Percentiles rank a stretch among this genome's conserved stretches.
Conservation (phyloP, 1,140 invertebrate species). For the Dendroctonus valens region DNA sequence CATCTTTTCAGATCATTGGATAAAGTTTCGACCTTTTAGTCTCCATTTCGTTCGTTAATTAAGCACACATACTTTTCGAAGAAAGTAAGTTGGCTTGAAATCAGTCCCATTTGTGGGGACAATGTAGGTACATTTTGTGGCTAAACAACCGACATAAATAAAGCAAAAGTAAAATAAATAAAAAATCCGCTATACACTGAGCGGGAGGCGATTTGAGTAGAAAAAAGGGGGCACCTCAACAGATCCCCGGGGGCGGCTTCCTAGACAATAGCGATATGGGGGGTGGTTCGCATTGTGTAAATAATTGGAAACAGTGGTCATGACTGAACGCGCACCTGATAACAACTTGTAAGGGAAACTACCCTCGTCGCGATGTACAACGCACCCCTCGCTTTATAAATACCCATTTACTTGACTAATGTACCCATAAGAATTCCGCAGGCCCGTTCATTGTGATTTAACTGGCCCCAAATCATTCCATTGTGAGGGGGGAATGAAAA, state of each 20-base stretch:
- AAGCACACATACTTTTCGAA: too few species aligned
- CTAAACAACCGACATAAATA: too few species aligned
- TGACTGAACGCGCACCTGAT: conserved; percentile 45
- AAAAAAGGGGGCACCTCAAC: conserved; percentile 12
- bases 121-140: too few species aligned
- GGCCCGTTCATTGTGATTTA: conserved; percentile 37
- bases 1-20: too few species aligned
- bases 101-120: too few species aligned
- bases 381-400: conserved; percentile 40
- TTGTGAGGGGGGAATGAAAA: conserved; percentile 26
- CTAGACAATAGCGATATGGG: conserved; percentile 36
- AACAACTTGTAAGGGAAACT: conserved; percentile 44
- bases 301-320: conserved; percentile 47
- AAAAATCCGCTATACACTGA: not conserved
- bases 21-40: too few species aligned
- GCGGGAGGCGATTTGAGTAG: not conserved
- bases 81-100: too few species aligned
- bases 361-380: conserved; percentile 2
- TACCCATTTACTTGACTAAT: conserved; percentile 47
- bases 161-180: too few species aligned
- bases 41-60: too few species aligned
- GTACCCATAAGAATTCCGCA: conserved; percentile 45
- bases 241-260: conserved; percentile 15
- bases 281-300: conserved; percentile 43
- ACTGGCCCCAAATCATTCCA: conserved; percentile 35